Conservation (phyloP, 2,797 vertebrate species). For the Rhynchonycteris naso region DNA sequence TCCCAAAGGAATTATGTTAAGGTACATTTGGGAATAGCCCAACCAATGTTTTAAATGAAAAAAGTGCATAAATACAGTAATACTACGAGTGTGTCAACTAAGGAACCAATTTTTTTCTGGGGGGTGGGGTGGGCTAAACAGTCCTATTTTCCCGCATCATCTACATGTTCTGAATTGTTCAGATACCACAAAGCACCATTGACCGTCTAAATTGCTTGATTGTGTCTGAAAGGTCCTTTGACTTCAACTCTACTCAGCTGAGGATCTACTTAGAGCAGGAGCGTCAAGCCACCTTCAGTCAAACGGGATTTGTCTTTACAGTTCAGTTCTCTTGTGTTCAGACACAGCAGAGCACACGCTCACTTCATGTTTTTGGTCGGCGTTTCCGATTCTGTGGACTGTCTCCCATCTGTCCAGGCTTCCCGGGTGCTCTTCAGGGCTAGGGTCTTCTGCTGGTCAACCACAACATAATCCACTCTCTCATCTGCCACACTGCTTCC, state of each 20-base stretch:
- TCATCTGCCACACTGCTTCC: constrained; percentile 94
- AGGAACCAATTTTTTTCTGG: constrained; percentile 79
- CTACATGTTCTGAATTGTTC: constrained; percentile 83
- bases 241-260: constrained; percentile 48
- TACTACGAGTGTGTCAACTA: constrained; percentile 87
- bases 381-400: constrained; percentile 96
- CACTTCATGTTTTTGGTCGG: constrained; percentile 94
- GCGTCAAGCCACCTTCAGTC: constrained; percentile 19
- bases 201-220: constrained; percentile 67
- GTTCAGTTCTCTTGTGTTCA: constrained; percentile 7
- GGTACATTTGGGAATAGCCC: constrained; percentile 81
- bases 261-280: constrained; percentile 19
- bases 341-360: constrained; percentile 68
- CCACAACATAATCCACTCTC: constrained; percentile 98
- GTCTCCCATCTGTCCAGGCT: constrained; percentile 97
- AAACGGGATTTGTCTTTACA: constrained; percentile 19
- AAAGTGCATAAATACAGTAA: constrained; percentile 90
- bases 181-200: constrained; percentile 83
- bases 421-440: constrained; percentile 97
- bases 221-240: constrained; percentile 67
- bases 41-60: constrained; percentile 85
- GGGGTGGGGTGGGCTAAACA: constrained; percentile 62
- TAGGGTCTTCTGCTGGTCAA: constrained; percentile 97
- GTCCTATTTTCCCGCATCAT: constrained; percentile 84
- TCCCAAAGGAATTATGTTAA: constrained; percentile 80